Base-by-base conservation (phyloP, 2,888 invertebrate genomes). In the Drosophila mayaguana region DNA sequence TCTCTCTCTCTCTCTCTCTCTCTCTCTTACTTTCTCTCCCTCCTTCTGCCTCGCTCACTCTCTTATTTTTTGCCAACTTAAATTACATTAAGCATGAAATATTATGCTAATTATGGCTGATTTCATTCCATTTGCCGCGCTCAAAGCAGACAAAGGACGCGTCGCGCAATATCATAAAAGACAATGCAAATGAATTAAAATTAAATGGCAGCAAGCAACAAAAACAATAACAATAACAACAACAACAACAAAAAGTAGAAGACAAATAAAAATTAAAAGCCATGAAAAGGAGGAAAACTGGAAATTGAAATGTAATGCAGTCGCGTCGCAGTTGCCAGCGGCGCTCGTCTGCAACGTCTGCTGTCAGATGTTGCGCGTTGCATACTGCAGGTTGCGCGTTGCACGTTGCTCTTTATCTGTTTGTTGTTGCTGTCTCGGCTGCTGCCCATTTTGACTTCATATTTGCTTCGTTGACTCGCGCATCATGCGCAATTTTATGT, bases 121-220 rank as follows among this genome's bases (percentile, higher is more conserved):
- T 86, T 80, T 78, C 81, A 88, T 88, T 85, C 63, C 83, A 78
- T 73, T 80, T 78, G 69, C 16, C 54, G 63, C 73, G 56, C 53
- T 51, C 71, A 61, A 55, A 32, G 43, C 70, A 45, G 59, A 64
- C 78, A 71, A 71, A 69, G 68, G 59, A 71, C 75, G 20, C 45
- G 38, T 64, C 75, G 67, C 63, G 65, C 71, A 70, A 68, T 67
- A 68, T 75, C 59, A 62, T 59, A 76, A 72, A 88, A 82, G 83
- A 90, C 89, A 89, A 88, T 85, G 88, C 89, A 90, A 90, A 83
- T 86, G 90, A 90, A 89, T 86, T 89, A 80, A 80, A 86, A 82
- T 85, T 82, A 85, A 89, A 85, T 89, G 80, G 72, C 46, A 65
- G 64, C 28, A 28, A 14, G n/a, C 28, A 28, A 28, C 65, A 53